Percentiles rank a stretch among this genome's conserved stretches.
These are phyloP conservation scores for Saccostrea cuccullata DNA, from an alignment of 1,140 invertebrate species.

Conservation along the genomic window DNA sequence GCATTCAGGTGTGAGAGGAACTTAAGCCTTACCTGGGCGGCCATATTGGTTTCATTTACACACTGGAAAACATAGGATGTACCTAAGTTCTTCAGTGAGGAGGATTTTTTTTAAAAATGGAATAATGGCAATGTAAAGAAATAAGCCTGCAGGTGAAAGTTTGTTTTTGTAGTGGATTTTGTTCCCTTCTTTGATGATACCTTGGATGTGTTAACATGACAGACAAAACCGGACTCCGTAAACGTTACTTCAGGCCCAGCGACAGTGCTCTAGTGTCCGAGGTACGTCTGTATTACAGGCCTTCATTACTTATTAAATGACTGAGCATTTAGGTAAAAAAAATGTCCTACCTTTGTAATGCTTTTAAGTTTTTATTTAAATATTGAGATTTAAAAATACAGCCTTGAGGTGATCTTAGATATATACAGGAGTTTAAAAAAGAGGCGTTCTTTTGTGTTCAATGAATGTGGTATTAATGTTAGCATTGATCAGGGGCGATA, in stretches of 20 bases:
- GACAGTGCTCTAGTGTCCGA: constrained; percentile 8
- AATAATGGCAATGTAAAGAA: no score
- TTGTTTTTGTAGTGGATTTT: neutral
- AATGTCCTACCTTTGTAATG: neutral
- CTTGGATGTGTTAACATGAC: neutral
- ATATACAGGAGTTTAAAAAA: constrained; percentile 5
- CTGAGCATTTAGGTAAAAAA: neutral
- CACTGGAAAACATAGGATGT: constrained; percentile 11
- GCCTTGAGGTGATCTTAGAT: constrained; percentile 1
- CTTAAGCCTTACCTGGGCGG: constrained; percentile 8
- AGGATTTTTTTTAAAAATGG: no score
- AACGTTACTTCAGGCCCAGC: constrained; percentile 8
- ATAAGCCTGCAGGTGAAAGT: no score
- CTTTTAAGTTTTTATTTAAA: constrained; percentile 23
- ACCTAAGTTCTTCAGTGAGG: neutral
- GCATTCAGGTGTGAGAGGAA: constrained; percentile 14
- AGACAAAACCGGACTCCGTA: neutral
- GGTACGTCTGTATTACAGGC: neutral
- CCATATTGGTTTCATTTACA: constrained; percentile 27
- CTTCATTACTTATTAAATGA: neutral
- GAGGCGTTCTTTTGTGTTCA: constrained; percentile 3
- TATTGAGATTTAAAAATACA: constrained; percentile 22
- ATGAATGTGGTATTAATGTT: constrained; percentile 8
- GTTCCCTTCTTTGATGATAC: neutral
- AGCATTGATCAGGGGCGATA: constrained; percentile 8